Base-by-base conservation (phyloP, 2,888 invertebrate species). In the Eutolmus rufibarbis region DNA sequence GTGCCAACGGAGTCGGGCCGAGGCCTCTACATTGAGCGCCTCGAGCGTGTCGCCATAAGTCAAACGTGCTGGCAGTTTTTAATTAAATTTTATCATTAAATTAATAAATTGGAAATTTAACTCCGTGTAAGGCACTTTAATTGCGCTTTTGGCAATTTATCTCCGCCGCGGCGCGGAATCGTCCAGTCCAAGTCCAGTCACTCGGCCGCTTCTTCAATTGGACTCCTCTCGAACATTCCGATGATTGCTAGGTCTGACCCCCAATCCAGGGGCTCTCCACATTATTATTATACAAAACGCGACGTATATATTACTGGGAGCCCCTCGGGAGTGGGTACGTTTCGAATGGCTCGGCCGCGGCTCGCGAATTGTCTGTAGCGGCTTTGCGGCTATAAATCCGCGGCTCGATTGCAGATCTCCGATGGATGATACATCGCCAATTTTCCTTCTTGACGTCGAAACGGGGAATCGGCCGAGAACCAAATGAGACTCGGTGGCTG, bases 61-160 rank as follows among this genome's bases (percentile, higher is more conserved):
- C 81, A 81, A 81, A 81, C 14, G 81, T 81, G 81, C 46, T 81
- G 81, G 81, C 81, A 51, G 81, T 46, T 81, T 81, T 81, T 81
- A 81, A 81, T 81, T 81, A 81, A 81, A 81, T 81, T 81, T 81
- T 81, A 81, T 81, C 81, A 81, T 81, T 81, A 81, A 51, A 81
- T 81, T 81, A 81, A 81, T 81, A 81, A 81, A 81, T 81, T 81
- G 81, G 81, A 81, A 81, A 81, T 81, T 81, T 81, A 81, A 56
- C 51, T 81, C 81, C 19, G 34, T 31, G 31, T 56, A 81, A 81
- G 81, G 51, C 81, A 81, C 81, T 81, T 81, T 81, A 81, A 81
- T 81, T 81, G 81, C 46, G 56, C 81, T 81, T 81, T 81, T 28
- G 81, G 56, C 81, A 46, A 81, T 81, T 81, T 81, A 81, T 81